A percentile compares a stretch with the other conserved stretches of the same genome.
Conservation (phyloP, 2,888 invertebrate species). For the Pediacus dermestoides region DNA sequence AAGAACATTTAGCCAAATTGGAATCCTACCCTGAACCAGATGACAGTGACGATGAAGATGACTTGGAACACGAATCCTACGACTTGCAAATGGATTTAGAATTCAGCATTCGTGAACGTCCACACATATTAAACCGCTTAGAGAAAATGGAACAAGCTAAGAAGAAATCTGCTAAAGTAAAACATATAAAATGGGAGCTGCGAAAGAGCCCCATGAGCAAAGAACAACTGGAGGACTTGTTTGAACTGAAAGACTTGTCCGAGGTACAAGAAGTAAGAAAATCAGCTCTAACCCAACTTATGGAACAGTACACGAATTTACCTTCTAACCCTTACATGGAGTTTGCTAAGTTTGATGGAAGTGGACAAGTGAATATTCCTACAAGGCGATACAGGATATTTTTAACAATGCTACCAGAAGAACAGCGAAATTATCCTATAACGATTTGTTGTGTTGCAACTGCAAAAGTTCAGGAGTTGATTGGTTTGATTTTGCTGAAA, state of each 20-base stretch:
- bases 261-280: constrained; percentile 33
- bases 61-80: constrained; percentile 58
- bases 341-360: constrained; percentile 90
- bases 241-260: constrained; percentile 53
- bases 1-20: constrained; percentile 45
- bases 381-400: constrained; percentile 86
- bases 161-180: constrained; percentile 73
- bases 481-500: constrained; percentile 90
- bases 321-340: constrained; percentile 85
- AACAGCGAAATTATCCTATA: constrained; percentile 79
- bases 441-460: constrained; percentile 74
- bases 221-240: constrained; percentile 60
- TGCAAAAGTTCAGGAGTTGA: constrained; percentile 85
- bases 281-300: constrained; percentile 71
- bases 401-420: constrained; percentile 80
- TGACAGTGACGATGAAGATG: constrained; percentile 74
- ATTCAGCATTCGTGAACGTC: constrained; percentile 63
- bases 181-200: constrained; percentile 70
- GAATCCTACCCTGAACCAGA: constrained; percentile 73
- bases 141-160: constrained; percentile 87
- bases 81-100: constrained; percentile 73
- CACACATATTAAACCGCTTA: constrained; percentile 75
- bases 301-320: constrained; percentile 71
- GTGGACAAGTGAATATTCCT: constrained; percentile 72
- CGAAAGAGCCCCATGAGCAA: constrained; percentile 52